Evolutionary conservation across 2,888 invertebrate species (phyloP).

Genomic region (Hydrotaea cyrtoneurina): DNA sequence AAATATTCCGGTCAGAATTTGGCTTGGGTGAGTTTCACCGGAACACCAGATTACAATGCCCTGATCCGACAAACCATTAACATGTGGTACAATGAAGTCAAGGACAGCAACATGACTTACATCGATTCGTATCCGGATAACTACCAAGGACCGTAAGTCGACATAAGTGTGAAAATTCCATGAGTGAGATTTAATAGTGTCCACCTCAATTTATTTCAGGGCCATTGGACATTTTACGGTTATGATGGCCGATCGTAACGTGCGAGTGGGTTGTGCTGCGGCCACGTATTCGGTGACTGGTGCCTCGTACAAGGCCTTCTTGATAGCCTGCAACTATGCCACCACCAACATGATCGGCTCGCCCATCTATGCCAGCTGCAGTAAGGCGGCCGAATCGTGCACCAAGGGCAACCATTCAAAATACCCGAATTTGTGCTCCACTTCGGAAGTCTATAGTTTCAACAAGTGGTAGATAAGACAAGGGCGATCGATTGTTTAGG

Average conservation of each 20-base stretch:
- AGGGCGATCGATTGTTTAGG: no score
- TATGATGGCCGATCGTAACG: constrained; percentile 75
- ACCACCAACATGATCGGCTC: constrained; percentile 69
- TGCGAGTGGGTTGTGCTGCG: constrained; percentile 77
- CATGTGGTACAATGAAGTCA: constrained; percentile 73
- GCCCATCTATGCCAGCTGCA: constrained; percentile 71
- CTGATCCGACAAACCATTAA: constrained; percentile 66
- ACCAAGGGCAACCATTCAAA: constrained; percentile 65
- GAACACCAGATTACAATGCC: constrained; percentile 15
- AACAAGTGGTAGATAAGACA: constrained; percentile 33
- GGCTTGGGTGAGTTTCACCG: constrained; percentile 62
- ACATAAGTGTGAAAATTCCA: no score
- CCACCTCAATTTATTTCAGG: constrained; percentile 71
- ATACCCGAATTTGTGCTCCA: constrained; percentile 71
- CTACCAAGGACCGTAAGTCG: constrained; percentile 56
- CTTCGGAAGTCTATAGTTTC: constrained; percentile 68
- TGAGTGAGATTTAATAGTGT: background rate
- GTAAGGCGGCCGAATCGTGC: constrained; percentile 69
- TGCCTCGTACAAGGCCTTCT: constrained; percentile 54
- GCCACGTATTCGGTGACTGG: constrained; percentile 63
- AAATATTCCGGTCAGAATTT: constrained; percentile 75
- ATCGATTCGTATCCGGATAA: constrained; percentile 67
- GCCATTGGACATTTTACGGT: constrained; percentile 77
- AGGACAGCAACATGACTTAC: constrained; percentile 11
- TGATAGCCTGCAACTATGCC: constrained; percentile 74